Percentiles rank a stretch among this genome's conserved stretches.
Evolutionary conservation across 2,888 invertebrate species (phyloP).

Genomic region (Cordilura impudica): DNA sequence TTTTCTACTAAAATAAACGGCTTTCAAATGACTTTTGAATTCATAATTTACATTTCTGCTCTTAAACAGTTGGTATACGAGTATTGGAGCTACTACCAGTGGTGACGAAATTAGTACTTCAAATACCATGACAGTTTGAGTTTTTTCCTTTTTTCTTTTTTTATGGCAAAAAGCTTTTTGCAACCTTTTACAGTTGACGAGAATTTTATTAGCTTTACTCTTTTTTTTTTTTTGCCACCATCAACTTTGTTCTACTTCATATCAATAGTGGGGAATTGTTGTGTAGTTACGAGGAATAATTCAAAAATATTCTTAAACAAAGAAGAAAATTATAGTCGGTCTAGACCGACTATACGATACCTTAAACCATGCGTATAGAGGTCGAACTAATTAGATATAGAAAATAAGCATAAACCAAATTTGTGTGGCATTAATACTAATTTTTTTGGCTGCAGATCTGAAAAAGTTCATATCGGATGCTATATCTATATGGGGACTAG

Average conservation of each 20-base stretch:
- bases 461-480: too few relatives aligned
- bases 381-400: too few relatives aligned
- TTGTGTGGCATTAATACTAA: too few relatives aligned
- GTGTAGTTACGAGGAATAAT: not conserved
- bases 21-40: constrained; percentile 5
- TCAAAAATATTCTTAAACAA: too few relatives aligned
- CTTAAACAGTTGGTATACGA: too few relatives aligned
- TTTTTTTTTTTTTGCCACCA: constrained; percentile 1
- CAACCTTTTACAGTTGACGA: constrained; percentile 13
- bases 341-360: too few relatives aligned
- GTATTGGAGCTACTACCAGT: not conserved
- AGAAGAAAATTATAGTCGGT: too few relatives aligned
- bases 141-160: not conserved
- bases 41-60: constrained; percentile 8
- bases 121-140: not conserved
- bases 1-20: too few relatives aligned
- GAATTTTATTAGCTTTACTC: constrained; percentile 31
- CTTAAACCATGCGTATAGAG: too few relatives aligned
- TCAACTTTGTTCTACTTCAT: not conserved
- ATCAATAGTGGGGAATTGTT: not conserved
- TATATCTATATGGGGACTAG: too few relatives aligned
- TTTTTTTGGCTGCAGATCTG: too few relatives aligned
- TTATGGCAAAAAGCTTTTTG: not conserved
- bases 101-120: not conserved
- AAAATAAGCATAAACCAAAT: too few relatives aligned